phyloP scores from a whole-genome alignment of 2,888 invertebrate species.

The Synergus japonicus region DNA sequence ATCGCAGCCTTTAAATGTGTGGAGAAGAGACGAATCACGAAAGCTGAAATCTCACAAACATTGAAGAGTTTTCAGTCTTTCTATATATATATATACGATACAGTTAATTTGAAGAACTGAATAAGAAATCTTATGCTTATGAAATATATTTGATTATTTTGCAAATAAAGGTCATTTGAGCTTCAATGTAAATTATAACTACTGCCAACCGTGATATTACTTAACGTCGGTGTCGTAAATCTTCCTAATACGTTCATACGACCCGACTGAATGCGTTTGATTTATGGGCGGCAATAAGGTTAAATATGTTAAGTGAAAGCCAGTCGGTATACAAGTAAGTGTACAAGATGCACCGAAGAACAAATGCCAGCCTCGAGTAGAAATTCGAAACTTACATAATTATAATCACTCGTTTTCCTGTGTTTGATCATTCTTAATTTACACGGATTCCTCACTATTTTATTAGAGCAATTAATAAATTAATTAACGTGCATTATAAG shows the following conservation, averaged over 20 bases:
- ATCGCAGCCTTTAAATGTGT: not conserved
- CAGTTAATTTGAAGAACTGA: not conserved
- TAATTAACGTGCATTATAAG: too few species aligned
- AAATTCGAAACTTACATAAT: constrained; percentile 25
- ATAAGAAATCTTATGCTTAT: not conserved
- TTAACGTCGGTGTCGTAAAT: constrained; percentile 56
- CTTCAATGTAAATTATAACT: constrained; percentile 13
- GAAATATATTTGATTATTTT: constrained; percentile 11
- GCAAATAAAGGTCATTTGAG: constrained; percentile 54
- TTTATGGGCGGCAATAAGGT: constrained; percentile 61
- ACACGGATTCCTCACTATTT: not conserved
- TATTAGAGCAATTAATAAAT: too few species aligned
- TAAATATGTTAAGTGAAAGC: constrained; percentile 62
- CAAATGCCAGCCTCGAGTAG: constrained; percentile 9
- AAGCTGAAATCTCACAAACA: constrained; percentile 5
- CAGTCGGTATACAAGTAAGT: constrained; percentile 31
- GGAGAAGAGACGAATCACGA: not conserved
- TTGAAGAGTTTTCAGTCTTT: not conserved
- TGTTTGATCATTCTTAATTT: not conserved
- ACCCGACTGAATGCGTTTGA: constrained; percentile 56
- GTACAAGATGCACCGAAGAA: constrained; percentile 28
- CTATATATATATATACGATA: not conserved
- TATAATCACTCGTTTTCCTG: not conserved
- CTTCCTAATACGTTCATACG: constrained; percentile 58
- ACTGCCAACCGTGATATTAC: constrained; percentile 37